Evolutionary conservation across 2,888 invertebrate genomes (phyloP).

Genomic region (Holacanthella duospinosa): DNA sequence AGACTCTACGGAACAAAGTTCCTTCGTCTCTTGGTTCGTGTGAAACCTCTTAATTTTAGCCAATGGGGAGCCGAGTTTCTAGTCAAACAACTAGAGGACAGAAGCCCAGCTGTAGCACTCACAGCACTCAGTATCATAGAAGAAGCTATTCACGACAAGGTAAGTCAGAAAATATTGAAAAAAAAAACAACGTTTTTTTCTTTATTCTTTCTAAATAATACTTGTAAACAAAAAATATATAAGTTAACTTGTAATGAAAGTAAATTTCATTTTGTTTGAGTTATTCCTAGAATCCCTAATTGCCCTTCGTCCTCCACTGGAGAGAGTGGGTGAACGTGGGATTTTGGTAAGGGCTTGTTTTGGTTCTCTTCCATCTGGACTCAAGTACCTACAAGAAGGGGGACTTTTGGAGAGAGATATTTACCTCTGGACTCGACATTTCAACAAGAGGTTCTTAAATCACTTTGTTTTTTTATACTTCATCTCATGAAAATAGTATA

Average conservation of each 20-base stretch:
- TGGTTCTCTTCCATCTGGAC: conserved; percentile 61
- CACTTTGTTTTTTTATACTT: not conserved
- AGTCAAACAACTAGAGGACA: conserved; percentile 73
- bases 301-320: conserved; percentile 57
- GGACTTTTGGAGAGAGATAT: conserved; percentile 61
- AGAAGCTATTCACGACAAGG: conserved; percentile 84
- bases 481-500: not conserved
- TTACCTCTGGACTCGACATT: conserved; percentile 64
- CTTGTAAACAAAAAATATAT: not conserved
- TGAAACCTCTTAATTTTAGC: conserved; percentile 55
- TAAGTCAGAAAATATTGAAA: conserved; percentile 40
- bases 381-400: conserved; percentile 52
- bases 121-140: conserved; percentile 73
- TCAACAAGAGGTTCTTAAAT: conserved; percentile 54
- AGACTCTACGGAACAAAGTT: conserved; percentile 85
- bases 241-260: not conserved
- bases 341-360: conserved; percentile 64
- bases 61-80: conserved; percentile 78
- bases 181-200: not conserved
- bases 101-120: conserved; percentile 64
- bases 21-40: conserved; percentile 71
- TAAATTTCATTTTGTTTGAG: conserved; percentile 45
- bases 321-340: conserved; percentile 64
- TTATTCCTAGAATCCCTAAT: conserved; percentile 65
- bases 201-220: not conserved